A percentile compares a stretch with the other conserved stretches of the same genome.
These are phyloP conservation scores for Pygoscelis adeliae DNA, from an alignment of 2,113 vertebrate genomes.

Conservation along the genomic window DNA sequence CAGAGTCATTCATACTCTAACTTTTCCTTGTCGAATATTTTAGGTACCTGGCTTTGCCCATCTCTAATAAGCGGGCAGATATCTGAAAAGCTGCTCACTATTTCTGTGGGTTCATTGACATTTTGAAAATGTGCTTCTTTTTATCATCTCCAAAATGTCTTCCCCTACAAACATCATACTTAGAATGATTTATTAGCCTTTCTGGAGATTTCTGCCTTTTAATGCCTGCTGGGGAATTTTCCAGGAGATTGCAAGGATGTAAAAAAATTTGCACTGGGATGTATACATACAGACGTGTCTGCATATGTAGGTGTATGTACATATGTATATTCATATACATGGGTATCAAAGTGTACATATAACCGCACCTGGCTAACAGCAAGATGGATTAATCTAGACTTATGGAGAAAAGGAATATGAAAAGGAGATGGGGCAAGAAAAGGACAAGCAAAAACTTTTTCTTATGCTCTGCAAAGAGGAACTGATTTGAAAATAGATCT, in stretches of 20 bases:
- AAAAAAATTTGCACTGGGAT: background rate
- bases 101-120: conserved; percentile 59
- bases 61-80: conserved; percentile 27
- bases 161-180: conserved; percentile 28
- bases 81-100: background rate
- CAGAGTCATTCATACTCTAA: background rate
- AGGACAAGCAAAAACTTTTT: background rate
- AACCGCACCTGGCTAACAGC: background rate
- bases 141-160: conserved; percentile 43
- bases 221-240: background rate
- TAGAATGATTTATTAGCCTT: conserved; percentile 35
- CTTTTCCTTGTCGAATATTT: background rate
- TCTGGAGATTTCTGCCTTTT: conserved; percentile 11
- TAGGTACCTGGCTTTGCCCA: background rate
- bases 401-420: background rate
- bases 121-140: conserved; percentile 59
- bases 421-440: background rate
- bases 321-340: background rate
- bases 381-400: background rate
- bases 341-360: background rate
- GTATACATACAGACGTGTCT: background rate
- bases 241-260: background rate
- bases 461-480: background rate
- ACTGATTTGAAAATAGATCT: background rate
- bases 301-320: background rate